These are phyloP conservation scores for mouse (Mus musculus) DNA, from an alignment of 2,113 vertebrate species.

Conservation along the genomic window DNA sequence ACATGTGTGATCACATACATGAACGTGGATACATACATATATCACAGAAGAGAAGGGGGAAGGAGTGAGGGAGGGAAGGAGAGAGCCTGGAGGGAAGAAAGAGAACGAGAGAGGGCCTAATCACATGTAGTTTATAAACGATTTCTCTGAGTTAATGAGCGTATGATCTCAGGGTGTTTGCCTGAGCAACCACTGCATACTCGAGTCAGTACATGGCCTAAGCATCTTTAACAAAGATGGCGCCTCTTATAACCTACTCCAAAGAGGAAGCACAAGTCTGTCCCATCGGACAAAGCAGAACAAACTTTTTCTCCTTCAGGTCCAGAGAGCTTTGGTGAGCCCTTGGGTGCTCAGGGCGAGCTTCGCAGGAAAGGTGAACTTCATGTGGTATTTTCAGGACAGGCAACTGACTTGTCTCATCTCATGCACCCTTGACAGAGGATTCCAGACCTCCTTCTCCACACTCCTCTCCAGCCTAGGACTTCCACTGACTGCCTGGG, in stretches of 20 bases:
- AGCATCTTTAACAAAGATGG: neutral
- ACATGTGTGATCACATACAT: neutral
- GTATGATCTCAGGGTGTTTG: neutral
- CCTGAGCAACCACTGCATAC: neutral
- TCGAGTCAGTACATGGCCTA: neutral
- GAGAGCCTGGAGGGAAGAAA: neutral
- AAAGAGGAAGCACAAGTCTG: neutral
- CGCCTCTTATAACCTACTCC: rapidly evolving
- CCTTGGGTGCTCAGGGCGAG: neutral
- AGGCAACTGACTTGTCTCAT: neutral
- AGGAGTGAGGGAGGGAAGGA: neutral
- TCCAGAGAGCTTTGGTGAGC: neutral
- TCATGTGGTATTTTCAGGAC: neutral
- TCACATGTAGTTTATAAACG: neutral
- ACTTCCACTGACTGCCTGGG: neutral
- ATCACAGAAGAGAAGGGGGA: neutral
- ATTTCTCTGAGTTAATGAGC: neutral
- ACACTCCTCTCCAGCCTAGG: neutral
- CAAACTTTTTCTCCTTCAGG: neutral
- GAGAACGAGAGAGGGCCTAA: neutral
- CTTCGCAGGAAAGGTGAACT: constrained; percentile 15
- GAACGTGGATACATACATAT: too few species aligned
- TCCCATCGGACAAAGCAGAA: neutral
- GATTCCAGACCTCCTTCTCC: neutral
- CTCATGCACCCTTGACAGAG: neutral